Base-by-base conservation (phyloP, 2,113 vertebrate species). In the Solea solea region DNA sequence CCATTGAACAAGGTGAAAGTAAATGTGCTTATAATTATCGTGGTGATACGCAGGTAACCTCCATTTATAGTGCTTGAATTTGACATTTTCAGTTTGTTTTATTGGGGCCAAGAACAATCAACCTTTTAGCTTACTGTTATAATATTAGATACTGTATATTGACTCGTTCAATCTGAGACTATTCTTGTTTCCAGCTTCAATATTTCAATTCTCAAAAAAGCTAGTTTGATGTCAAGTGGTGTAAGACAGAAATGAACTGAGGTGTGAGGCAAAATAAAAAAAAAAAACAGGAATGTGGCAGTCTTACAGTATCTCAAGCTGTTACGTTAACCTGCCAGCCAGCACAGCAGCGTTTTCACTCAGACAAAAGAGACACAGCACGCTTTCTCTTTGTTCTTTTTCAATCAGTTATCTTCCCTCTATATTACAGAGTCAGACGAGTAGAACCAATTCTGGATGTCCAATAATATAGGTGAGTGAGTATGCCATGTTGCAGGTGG, bases 361-460 rank as follows among this genome's bases (percentile, higher is more conserved):
- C 34, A 49, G 58, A 59, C 3, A 40, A 75, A 51, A 15, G 56
- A 64, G 27, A 83, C 28, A 34, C 34, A 58, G 44, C 51, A 5
- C 48, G 54, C 54, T 51, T 72, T 56, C 56, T 15, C 11, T 61
- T 42, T 64, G 56, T 66, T 49, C 49, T 60, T 59, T 48, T n/a
- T 21, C 21, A 34, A 34, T 34, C 34, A 34, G 42, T 65, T 74
- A 79, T 72, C 62, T 72, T 83, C 49, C 28, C 67, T 68, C 49
- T 84, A 77, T 84, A 85, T 81, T 73, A 79, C 72, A 71, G 81
- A 84, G 48, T 73, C 62, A 60, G 50, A 55, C 25, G 14, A 64
- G 72, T 60, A 72, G 69, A 85, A 74, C 72, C 50, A 56, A 44
- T 57, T 71, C 60, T 79, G 60, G 72, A 81, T 69, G 82, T 79